Conservation (phyloP, 1,140 invertebrate genomes). For the Drosophila nebulosa region DNA sequence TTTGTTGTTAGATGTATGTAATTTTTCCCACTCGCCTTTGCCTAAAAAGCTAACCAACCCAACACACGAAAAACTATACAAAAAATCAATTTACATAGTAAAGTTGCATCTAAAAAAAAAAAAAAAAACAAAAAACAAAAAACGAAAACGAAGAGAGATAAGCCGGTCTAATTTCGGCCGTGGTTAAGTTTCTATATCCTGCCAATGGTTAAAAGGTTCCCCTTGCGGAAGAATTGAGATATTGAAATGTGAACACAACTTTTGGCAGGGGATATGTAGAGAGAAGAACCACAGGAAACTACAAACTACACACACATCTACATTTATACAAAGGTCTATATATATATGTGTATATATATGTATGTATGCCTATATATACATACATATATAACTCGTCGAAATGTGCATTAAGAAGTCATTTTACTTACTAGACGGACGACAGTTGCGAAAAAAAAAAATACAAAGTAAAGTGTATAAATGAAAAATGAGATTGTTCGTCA, state of each 20-base stretch:
- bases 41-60: constrained; percentile 47
- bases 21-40: constrained; percentile 76
- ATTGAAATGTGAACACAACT: neutral
- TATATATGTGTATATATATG: neutral
- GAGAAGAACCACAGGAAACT: neutral
- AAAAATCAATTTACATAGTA: constrained; percentile 37
- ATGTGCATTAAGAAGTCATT: constrained; percentile 1
- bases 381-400: neutral
- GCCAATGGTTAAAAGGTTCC: no score
- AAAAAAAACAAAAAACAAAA: neutral
- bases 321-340: neutral
- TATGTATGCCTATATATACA: neutral
- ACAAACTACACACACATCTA: neutral
- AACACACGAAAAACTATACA: constrained; percentile 35
- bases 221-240: neutral
- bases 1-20: constrained; percentile 77
- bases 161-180: neutral
- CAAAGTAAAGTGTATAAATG: neutral
- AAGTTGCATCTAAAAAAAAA: neutral
- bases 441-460: neutral
- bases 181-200: neutral
- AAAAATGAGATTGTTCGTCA: neutral
- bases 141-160: neutral
- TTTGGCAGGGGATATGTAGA: neutral
- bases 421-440: neutral